Evolutionary conservation across 2,888 invertebrate genomes (phyloP), one percentile per base, ranked within the genome.

Genomic region (Dolichopus griseipennis): DNA sequence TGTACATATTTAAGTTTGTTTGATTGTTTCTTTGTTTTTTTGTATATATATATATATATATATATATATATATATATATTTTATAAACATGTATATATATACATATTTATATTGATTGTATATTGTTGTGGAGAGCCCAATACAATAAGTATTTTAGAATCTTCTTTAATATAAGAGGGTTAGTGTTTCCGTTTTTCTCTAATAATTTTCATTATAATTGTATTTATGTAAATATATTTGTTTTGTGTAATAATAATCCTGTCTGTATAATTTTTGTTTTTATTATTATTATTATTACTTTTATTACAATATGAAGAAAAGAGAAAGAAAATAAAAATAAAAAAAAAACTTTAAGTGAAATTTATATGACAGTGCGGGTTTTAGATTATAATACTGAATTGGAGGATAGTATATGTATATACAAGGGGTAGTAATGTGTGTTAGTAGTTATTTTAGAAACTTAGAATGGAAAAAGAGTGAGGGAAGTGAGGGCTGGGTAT

Each of bases 351-450:
- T 52, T 52, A 52, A 52, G 52, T 52, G 52, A 52, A 52, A 52
- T 52, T 52, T 52, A 52, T 52, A 52, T 52, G 52, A 52, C 52
- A 52, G 52, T 52, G 52, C 18, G 52, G 52, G 52, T 52, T 12
- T 15, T 37, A 1, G 37, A 7, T 5, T 37, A 37, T 37, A 7
- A 37, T 37, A 37, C 6, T 37, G 37, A 52, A 52, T 43, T 9
- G 6, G 52, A 52, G 2, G 4, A 52, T 7, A 52, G 3, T 43
- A 43, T 15, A 43, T n/a, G n/a, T n/a, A n/a, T n/a, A 27, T 27
- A 27, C 27, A 5, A 27, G 27, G 27, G 27, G 27, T 27, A 27
- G 27, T 27, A 27, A 27, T 27, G 27, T 27, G 27, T 27, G 27
- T 27, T 27, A 27, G 27, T 27, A 27, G 27, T 27, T 27, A 27